Conservation (phyloP, 2,888 invertebrate species). For the Deilephila porcellus region DNA sequence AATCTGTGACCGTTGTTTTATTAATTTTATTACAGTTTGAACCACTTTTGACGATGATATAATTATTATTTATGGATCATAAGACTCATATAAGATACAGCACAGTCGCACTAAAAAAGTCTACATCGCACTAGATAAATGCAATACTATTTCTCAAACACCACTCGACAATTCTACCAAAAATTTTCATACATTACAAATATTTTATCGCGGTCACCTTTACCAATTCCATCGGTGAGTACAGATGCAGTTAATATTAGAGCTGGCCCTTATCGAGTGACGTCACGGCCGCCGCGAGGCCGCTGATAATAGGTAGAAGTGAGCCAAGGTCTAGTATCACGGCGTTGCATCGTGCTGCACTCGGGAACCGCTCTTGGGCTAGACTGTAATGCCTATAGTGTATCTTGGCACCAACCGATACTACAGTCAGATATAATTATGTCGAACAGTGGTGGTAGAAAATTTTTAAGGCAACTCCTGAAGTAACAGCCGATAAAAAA, state of each 20-base stretch:
- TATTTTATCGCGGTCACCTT: background rate
- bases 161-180: background rate
- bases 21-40: no score
- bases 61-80: no score
- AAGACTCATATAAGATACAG: no score
- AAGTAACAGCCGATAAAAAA: no score
- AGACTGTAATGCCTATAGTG: background rate
- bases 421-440: background rate
- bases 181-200: background rate
- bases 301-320: conserved; percentile 29
- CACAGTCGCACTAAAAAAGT: no score
- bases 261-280: conserved; percentile 29
- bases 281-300: conserved; percentile 22
- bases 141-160: no score
- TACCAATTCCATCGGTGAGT: background rate
- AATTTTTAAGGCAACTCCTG: no score
- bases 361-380: conserved; percentile 42
- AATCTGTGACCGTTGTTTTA: no score
- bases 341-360: conserved; percentile 38
- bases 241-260: conserved; percentile 14
- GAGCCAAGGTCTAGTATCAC: conserved; percentile 48
- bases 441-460: no score
- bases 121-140: no score
- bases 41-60: no score
- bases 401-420: background rate